A percentile compares a stretch with the other conserved stretches of the same genome.
phyloP scores from a whole-genome alignment of 2,113 vertebrate genomes.

The Chunga burmeisteri region DNA sequence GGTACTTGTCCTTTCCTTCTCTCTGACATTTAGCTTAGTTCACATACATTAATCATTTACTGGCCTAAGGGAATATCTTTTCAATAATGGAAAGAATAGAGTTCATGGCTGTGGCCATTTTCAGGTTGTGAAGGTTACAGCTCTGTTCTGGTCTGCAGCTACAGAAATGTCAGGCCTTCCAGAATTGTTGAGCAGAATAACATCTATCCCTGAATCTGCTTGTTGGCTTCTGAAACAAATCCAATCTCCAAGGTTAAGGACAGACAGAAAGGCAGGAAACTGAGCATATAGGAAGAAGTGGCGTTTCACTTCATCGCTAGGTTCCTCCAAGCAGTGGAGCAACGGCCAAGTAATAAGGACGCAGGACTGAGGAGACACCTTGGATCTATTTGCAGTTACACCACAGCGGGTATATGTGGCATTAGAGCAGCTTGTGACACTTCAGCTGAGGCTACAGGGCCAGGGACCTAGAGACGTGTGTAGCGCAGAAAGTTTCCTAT shows the following conservation, averaged over 20 bases:
- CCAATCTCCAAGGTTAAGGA: not conserved
- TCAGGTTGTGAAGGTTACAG: not conserved
- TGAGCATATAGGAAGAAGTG: not conserved
- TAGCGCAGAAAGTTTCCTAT: not conserved
- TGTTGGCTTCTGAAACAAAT: not conserved
- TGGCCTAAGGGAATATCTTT: not conserved
- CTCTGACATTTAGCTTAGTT: not conserved
- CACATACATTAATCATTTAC: not conserved
- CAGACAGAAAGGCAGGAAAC: not conserved
- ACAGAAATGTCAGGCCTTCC: not conserved
- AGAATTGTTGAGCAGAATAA: not conserved
- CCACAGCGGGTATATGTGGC: not conserved
- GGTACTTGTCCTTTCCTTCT: not conserved
- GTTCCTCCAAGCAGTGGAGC: not conserved
- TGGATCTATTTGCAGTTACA: not conserved
- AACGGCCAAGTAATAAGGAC: not conserved
- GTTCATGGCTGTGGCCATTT: not conserved
- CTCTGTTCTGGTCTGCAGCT: not conserved
- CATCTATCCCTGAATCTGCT: not conserved
- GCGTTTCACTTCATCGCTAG: not conserved
- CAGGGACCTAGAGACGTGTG: not conserved
- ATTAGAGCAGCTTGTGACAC: not conserved
- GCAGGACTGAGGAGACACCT: not conserved
- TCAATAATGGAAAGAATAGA: not conserved
- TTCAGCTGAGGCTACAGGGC: not conserved